Base-by-base conservation (phyloP, 1,140 invertebrate genomes). In the Tetraneura akinire region DNA sequence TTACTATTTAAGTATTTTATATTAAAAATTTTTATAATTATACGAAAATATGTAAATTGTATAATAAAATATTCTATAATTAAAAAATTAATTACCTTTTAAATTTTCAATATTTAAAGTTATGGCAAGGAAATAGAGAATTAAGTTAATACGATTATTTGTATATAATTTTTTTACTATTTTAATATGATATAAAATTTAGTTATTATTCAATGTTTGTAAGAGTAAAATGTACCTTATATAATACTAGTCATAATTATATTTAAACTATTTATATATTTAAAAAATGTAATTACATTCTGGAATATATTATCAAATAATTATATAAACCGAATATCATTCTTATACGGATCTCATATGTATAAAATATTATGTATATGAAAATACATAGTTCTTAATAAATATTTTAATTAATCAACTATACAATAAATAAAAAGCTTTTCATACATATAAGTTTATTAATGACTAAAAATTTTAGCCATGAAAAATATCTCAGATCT, bases 1-100 rank as follows among this genome's bases (percentile, higher is more conserved):
- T 53, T 73, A 49, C 47, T 73, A 53, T 73, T 73, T 73, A 53
- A 23, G 53, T 55, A 42, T 74, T 74, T 37, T 10, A 74, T 37
- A 8, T 42, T 53, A 55, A 37, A n/a, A n/a, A n/a, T n/a, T 74
- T 37, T 29, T 70, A 70, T 47, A 37, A 51, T 11, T 57, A 55
- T 23, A 55, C n/a, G 18, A 16, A 74, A 37, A 74, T 37, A 1
- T 74, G 71, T 74, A 57, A 55, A 74, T 57, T 32, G 23, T 74
- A 49, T 53, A 74, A 70, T 70, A 26, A 47, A 47, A 26, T 18
- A 70, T 70, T n/a, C n/a, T 18, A 49, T 70, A 26, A 45, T 45
- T 49, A 70, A 18, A 47, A 49, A 8, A 49, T 51, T 45, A 47
- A n/a, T n/a, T 23, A 37, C 0, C 18, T 10, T 37, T 8, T 37